A percentile compares a stretch with the other conserved stretches of the same genome.
phyloP scores from a whole-genome alignment of 1,140 invertebrate species.

The Melipona quadrifasciata region DNA sequence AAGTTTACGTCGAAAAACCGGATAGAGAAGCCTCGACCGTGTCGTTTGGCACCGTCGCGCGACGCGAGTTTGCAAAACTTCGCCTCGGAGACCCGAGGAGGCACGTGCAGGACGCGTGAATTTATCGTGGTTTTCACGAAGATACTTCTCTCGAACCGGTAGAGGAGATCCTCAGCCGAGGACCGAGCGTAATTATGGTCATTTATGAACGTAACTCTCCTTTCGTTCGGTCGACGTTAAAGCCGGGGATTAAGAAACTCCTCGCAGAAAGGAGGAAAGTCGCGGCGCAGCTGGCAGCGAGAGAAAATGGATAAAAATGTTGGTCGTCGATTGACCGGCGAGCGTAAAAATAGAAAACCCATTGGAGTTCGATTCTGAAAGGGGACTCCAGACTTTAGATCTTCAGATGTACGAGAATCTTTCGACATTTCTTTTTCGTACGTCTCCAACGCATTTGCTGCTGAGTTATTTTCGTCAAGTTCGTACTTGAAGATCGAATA shows the following conservation, averaged over 20 bases:
- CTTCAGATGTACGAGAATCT: not conserved
- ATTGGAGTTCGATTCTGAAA: not conserved
- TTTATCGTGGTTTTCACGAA: conserved; percentile 46
- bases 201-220: conserved; percentile 24
- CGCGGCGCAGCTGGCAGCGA: too few species aligned
- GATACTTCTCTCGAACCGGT: not conserved
- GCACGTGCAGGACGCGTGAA: conserved; percentile 43
- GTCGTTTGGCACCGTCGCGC: conserved; percentile 18
- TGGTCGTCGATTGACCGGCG: not conserved
- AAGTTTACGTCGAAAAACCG: not conserved
- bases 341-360: not conserved
- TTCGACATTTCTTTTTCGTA: too few species aligned
- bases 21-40: not conserved
- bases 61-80: conserved; percentile 45
- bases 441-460: too few species aligned
- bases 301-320: not conserved
- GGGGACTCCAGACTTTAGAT: not conserved
- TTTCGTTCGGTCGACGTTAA: not conserved
- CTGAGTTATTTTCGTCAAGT: too few species aligned
- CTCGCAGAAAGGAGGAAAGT: not conserved
- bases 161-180: not conserved
- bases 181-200: conserved; percentile 7
- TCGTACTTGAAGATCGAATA: too few species aligned
- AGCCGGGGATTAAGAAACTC: conserved; percentile 7
- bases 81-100: not conserved